Conservation (phyloP, 2,113 vertebrate species). For the Vanacampus margaritifer region DNA sequence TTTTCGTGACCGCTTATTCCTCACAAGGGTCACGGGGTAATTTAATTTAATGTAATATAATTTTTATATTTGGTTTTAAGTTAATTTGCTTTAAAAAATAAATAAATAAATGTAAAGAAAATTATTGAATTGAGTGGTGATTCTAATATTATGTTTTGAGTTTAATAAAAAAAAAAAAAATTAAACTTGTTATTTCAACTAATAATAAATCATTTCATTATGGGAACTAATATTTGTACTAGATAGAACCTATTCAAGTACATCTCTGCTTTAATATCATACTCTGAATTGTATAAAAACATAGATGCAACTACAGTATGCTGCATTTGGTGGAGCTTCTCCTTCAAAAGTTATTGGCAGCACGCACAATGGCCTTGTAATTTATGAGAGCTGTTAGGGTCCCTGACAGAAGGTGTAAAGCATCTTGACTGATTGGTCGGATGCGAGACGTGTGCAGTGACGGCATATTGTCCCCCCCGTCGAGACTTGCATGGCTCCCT, state of each 20-base stretch:
- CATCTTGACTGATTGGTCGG: slow-evolving; percentile 69
- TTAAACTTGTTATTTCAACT: too few relatives aligned
- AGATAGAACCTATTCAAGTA: background rate
- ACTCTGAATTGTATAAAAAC: slow-evolving; percentile 10
- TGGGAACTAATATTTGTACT: background rate
- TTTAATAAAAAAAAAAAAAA: too few relatives aligned
- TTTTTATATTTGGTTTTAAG: too few relatives aligned
- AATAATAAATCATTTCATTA: too few relatives aligned
- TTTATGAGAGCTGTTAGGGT: slow-evolving; percentile 67
- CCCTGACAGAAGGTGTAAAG: slow-evolving; percentile 71
- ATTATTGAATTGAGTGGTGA: too few relatives aligned
- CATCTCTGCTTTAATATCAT: slow-evolving; percentile 4
- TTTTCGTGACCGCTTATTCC: too few relatives aligned
- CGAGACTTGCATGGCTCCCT: slow-evolving; percentile 47
- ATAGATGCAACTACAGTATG: slow-evolving; percentile 20
- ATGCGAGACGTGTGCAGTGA: slow-evolving; percentile 65
- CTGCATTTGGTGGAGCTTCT: slow-evolving; percentile 55
- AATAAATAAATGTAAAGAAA: too few relatives aligned
- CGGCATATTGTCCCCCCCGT: slow-evolving; percentile 61
- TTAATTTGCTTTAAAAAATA: too few relatives aligned
- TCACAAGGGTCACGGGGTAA: too few relatives aligned
- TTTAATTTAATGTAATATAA: too few relatives aligned
- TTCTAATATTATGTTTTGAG: too few relatives aligned
- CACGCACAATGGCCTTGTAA: slow-evolving; percentile 62
- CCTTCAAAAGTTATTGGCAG: slow-evolving; percentile 75